Evolutionary conservation across 2,888 invertebrate species (phyloP).

Genomic region (Salticus scenicus): DNA sequence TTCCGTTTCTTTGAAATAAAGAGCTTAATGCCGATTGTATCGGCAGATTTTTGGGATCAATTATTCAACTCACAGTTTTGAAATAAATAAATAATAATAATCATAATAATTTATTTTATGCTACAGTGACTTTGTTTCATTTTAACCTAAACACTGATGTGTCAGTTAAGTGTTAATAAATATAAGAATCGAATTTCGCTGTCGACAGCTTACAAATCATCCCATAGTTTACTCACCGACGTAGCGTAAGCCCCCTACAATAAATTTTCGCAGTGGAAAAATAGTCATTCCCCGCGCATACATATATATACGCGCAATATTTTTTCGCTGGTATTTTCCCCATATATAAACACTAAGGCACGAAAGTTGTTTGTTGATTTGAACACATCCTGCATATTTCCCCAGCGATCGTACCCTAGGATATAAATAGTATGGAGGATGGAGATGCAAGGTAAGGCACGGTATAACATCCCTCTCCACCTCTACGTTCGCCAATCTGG

Average conservation of each 20-base stretch:
- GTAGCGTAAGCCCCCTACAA: constrained; percentile 4
- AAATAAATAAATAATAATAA: no score
- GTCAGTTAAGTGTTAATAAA: not conserved
- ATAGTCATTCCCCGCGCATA: constrained; percentile 40
- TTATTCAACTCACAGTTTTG: no score
- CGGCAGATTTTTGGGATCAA: no score
- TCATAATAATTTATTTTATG: no score
- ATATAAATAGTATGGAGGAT: constrained; percentile 60
- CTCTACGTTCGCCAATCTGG: constrained; percentile 40
- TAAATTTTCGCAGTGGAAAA: constrained; percentile 30
- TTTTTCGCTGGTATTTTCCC: constrained; percentile 23
- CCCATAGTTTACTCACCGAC: constrained; percentile 12
- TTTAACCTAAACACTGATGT: not conserved
- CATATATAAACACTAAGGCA: constrained; percentile 38
- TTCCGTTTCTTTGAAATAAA: no score
- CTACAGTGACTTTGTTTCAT: not conserved
- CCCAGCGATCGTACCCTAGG: constrained; percentile 37
- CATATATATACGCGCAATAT: not conserved
- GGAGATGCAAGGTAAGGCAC: constrained; percentile 15
- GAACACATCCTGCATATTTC: constrained; percentile 61
- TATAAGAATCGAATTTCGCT: not conserved
- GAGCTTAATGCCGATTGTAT: no score
- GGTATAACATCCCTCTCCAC: not conserved
- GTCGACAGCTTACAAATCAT: constrained; percentile 37
- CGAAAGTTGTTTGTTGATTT: constrained; percentile 66